Conservation (phyloP, 2,797 vertebrate species). For the Ceyx erithaca region DNA sequence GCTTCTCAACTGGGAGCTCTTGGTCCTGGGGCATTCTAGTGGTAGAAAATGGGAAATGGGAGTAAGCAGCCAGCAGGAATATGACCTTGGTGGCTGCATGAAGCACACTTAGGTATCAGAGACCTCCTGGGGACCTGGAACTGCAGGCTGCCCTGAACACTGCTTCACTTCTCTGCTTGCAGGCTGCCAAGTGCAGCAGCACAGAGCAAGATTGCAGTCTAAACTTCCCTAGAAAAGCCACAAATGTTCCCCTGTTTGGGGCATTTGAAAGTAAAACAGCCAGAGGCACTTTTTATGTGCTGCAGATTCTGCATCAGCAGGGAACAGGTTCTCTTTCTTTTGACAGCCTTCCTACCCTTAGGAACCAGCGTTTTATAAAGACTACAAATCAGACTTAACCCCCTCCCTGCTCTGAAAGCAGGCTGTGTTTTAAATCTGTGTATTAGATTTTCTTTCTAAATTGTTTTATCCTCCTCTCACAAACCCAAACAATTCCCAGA, state of each 20-base stretch:
- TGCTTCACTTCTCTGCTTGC: not conserved
- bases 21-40: not conserved
- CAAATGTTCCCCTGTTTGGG: not conserved
- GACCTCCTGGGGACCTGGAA: not conserved
- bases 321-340: not conserved
- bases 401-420: slow-evolving; percentile 13
- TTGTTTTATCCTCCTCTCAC: slow-evolving; percentile 64
- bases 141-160: not conserved
- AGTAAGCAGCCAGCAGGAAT: not conserved
- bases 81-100: rapidly evolving
- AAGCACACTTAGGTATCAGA: not conserved
- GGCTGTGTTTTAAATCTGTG: slow-evolving; percentile 40
- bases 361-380: not conserved
- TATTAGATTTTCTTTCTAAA: slow-evolving; percentile 70
- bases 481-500: slow-evolving; percentile 78
- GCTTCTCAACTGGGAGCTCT: not conserved
- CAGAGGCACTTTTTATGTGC: not conserved
- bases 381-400: not conserved
- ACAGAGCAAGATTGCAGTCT: not conserved
- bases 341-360: not conserved
- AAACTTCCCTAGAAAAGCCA: not conserved
- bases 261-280: not conserved
- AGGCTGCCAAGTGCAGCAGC: not conserved
- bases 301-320: not conserved
- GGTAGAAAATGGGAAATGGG: not conserved